Evolutionary conservation across 2,797 vertebrate genomes (phyloP).

Genomic region (Pelodytes ibericus): DNA sequence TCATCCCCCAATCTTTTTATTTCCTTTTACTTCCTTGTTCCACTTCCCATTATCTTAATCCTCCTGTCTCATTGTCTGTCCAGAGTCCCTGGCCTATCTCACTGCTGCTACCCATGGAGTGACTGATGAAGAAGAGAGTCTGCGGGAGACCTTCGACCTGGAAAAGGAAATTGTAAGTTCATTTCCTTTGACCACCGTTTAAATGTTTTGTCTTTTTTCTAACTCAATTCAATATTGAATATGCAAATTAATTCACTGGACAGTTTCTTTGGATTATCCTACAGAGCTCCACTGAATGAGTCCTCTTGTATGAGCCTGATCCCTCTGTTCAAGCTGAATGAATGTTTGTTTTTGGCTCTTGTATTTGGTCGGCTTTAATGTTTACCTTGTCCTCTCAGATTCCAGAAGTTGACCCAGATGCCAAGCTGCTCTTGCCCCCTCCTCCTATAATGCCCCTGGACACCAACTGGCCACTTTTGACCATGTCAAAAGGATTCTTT

Average conservation of each 20-base stretch:
- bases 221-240: no score
- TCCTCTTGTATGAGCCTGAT: no score
- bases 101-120: slow-evolving; percentile 94
- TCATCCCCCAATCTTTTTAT: neutral
- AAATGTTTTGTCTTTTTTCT: no score
- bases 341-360: no score
- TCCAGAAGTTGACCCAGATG: slow-evolving; percentile 87
- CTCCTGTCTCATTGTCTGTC: neutral
- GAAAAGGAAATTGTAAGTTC: slow-evolving; percentile 89
- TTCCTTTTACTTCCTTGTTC: neutral
- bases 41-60: neutral
- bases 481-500: slow-evolving; percentile 95
- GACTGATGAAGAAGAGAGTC: slow-evolving; percentile 89
- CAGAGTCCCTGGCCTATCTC: slow-evolving; percentile 95
- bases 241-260: no score
- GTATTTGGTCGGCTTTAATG: no score
- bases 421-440: slow-evolving; percentile 89
- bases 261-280: no score
- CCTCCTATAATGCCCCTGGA: slow-evolving; percentile 95
- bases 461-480: slow-evolving; percentile 95
- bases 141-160: slow-evolving; percentile 90
- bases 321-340: no score
- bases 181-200: no score
- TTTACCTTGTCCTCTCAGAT: slow-evolving; percentile 72
- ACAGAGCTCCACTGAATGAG: no score